Evolutionary conservation across 30 jellyfish, hydroid and myxozoan species (phyloP).

Genomic region (Aurelia coerulea): DNA sequence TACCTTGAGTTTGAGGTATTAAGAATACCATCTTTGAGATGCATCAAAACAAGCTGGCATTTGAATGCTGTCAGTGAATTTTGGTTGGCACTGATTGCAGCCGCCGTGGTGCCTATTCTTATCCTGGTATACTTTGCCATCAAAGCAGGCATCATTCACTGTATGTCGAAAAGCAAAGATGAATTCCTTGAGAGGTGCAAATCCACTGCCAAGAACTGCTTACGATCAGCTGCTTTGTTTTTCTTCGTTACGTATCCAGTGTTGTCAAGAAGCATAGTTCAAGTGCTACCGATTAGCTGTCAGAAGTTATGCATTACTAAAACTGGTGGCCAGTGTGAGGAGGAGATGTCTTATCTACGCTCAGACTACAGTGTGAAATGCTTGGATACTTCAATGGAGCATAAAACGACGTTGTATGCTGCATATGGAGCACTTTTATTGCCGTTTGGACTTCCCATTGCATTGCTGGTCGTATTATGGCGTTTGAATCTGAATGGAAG

Average conservation of each 20-base stretch:
- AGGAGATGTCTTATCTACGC: conserved; percentile 6
- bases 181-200: not conserved
- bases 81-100: conserved; percentile 24
- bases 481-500: not conserved
- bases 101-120: conserved; percentile 13
- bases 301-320: conserved; percentile 14
- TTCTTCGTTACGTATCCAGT: conserved; percentile 57
- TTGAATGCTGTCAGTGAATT: conserved; percentile 36
- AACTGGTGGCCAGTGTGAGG: conserved; percentile 3
- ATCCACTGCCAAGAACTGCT: not conserved
- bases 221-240: conserved; percentile 11
- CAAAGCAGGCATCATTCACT: not conserved
- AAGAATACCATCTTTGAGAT: conserved; percentile 39
- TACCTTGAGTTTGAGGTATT: conserved; percentile 32
- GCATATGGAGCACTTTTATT: conserved; percentile 36
- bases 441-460: conserved; percentile 40
- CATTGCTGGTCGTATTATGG: not conserved
- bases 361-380: conserved; percentile 49
- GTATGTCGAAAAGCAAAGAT: not conserved
- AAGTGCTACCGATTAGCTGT: conserved; percentile 48
- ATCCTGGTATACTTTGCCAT: not conserved
- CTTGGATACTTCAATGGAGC: not conserved
- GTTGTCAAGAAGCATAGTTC: conserved; percentile 11
- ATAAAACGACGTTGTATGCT: not conserved
- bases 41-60: conserved; percentile 53